A percentile compares a stretch with the other conserved stretches of the same genome.
These are phyloP conservation scores for Mus pahari DNA, from an alignment of 2,113 vertebrate genomes.

Conservation along the genomic window DNA sequence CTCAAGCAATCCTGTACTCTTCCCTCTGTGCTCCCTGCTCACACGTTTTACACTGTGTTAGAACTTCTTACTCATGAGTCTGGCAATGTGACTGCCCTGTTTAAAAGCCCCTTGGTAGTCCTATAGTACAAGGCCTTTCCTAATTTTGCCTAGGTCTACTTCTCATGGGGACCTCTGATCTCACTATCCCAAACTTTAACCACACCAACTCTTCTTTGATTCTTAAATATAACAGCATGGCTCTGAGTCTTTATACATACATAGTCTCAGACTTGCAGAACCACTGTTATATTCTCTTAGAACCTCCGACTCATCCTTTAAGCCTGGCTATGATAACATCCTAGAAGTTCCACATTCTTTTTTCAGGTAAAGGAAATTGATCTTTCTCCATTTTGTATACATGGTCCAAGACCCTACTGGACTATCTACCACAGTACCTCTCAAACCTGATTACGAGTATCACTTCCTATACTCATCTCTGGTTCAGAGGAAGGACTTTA, in stretches of 20 bases:
- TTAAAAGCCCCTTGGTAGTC: neutral
- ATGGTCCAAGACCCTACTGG: neutral
- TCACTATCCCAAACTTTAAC: constrained; percentile 24
- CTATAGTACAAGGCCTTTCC: neutral
- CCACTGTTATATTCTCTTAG: constrained; percentile 12
- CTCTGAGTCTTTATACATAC: constrained; percentile 14
- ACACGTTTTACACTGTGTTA: neutral
- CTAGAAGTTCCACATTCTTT: constrained; percentile 53
- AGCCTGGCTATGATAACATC: neutral
- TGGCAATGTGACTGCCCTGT: neutral
- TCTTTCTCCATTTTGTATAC: neutral
- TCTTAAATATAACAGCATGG: neutral
- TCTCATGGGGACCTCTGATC: neutral
- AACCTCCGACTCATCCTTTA: constrained; percentile 33
- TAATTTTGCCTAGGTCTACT: constrained; percentile 25
- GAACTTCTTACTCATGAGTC: neutral
- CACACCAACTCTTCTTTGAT: neutral
- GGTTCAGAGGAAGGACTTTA: neutral
- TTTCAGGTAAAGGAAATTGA: constrained; percentile 37
- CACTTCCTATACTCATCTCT: constrained; percentile 6
- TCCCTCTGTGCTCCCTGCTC: neutral
- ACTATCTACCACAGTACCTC: neutral
- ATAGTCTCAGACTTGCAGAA: neutral
- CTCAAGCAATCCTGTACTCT: neutral
- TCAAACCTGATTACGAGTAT: constrained; percentile 15